Percentiles rank a stretch among this genome's conserved stretches.
These are phyloP conservation scores for Molorchus minor DNA, from an alignment of 2,888 invertebrate species.

Conservation along the genomic window DNA sequence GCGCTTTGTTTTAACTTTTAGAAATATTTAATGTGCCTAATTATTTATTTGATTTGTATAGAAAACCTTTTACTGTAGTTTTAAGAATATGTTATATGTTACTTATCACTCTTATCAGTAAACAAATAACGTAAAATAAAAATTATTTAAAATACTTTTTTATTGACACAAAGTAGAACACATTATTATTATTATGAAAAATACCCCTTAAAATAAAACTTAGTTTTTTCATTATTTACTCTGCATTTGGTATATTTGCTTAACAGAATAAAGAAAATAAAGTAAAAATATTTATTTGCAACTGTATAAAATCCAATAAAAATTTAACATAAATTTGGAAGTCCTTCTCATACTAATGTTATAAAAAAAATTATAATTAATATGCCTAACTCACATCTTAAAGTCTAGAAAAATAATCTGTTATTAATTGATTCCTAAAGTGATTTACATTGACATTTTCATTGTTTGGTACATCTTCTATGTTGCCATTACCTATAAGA, in stretches of 20 bases:
- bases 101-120: too few species aligned
- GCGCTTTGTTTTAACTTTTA: background rate
- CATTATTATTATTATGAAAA: background rate
- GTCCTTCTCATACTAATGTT: too few species aligned
- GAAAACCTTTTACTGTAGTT: background rate
- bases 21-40: background rate
- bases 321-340: too few species aligned
- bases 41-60: background rate
- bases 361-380: too few species aligned
- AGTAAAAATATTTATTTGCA: too few species aligned
- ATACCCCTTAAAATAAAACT: background rate
- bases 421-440: background rate
- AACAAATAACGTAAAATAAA: background rate
- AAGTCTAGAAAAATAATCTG: constrained; percentile 1
- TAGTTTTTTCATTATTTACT: too few species aligned
- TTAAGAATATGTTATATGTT: too few species aligned
- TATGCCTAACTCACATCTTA: background rate
- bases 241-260: too few species aligned
- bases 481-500: background rate
- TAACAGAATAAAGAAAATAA: too few species aligned
- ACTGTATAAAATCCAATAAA: too few species aligned
- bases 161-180: background rate
- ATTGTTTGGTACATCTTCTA: background rate
- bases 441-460: constrained; percentile 4
- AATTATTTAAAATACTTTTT: background rate